Evolutionary conservation across 2,113 vertebrate genomes (phyloP).

Genomic region (Alexandromys fortis): DNA sequence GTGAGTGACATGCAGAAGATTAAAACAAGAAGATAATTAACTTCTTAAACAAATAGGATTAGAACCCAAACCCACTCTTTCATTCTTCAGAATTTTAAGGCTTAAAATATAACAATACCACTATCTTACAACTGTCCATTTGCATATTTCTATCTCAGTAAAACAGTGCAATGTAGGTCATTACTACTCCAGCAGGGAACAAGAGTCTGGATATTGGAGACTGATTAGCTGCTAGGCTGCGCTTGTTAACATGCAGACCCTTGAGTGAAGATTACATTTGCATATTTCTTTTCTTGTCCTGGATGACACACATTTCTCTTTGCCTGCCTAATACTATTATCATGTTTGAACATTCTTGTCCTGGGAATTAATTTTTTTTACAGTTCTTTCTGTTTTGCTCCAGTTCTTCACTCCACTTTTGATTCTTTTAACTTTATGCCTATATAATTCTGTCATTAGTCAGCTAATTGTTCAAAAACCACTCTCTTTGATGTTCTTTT

Average conservation of each 20-base stretch:
- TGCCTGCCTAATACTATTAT: constrained; percentile 75
- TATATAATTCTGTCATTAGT: constrained; percentile 62
- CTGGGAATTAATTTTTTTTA: constrained; percentile 77
- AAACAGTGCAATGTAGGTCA: constrained; percentile 68
- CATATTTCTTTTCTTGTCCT: constrained; percentile 77
- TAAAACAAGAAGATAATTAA: not conserved
- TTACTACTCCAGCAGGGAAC: constrained; percentile 59
- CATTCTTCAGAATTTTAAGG: not conserved
- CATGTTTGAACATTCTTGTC: constrained; percentile 72
- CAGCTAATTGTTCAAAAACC: constrained; percentile 59
- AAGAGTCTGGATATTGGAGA: constrained; percentile 42
- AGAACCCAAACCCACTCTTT: not conserved
- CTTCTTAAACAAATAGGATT: constrained; percentile 36
- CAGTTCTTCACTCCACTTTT: constrained; percentile 59
- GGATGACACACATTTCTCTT: constrained; percentile 76
- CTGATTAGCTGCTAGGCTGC: constrained; percentile 71
- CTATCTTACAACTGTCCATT: constrained; percentile 1
- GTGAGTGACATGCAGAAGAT: not conserved
- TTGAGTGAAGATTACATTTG: constrained; percentile 79
- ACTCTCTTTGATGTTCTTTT: constrained; percentile 48
- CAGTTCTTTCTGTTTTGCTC: constrained; percentile 66
- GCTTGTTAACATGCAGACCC: constrained; percentile 77
- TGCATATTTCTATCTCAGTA: constrained; percentile 69
- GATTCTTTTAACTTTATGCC: constrained; percentile 47
- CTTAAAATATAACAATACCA: not conserved